Conservation (phyloP, 1,140 invertebrate species). For the Drosophila neocordata region DNA sequence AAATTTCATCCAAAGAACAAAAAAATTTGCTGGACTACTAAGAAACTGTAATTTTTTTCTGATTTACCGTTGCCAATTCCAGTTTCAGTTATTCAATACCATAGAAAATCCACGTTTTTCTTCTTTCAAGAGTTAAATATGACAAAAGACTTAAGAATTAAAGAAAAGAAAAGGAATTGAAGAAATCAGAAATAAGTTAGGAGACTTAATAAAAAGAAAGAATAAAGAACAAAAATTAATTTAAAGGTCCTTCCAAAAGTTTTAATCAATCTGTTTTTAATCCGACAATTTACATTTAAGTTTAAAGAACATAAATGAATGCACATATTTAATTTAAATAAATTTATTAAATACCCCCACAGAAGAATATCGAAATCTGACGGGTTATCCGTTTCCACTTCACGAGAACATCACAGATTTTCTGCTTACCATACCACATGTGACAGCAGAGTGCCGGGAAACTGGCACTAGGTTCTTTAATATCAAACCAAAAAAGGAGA, state of each 20-base stretch:
- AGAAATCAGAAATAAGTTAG: no score
- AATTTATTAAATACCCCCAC: no score
- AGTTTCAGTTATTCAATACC: not conserved
- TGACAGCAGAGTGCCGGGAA: constrained; percentile 68
- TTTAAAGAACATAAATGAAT: no score
- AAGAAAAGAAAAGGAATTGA: no score
- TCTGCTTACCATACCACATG: constrained; percentile 72
- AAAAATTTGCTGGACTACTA: constrained; percentile 1
- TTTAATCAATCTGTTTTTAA: no score
- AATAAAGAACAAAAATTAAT: no score
- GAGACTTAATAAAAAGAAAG: no score
- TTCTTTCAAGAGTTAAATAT: not conserved
- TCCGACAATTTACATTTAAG: no score
- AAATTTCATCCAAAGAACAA: not conserved
- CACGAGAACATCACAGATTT: constrained; percentile 74
- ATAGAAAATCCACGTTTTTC: no score
- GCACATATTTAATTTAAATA: no score
- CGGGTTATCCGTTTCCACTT: constrained; percentile 66
- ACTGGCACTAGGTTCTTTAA: constrained; percentile 72
- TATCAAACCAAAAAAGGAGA: constrained; percentile 61
- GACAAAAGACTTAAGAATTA: no score
- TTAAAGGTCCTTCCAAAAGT: no score
- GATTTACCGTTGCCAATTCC: not conserved
- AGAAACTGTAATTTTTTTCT: not conserved
- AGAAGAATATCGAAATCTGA: constrained; percentile 77